These are phyloP conservation scores for Protonemura montana DNA, from an alignment of 2,888 invertebrate genomes.

Conservation along the genomic window DNA sequence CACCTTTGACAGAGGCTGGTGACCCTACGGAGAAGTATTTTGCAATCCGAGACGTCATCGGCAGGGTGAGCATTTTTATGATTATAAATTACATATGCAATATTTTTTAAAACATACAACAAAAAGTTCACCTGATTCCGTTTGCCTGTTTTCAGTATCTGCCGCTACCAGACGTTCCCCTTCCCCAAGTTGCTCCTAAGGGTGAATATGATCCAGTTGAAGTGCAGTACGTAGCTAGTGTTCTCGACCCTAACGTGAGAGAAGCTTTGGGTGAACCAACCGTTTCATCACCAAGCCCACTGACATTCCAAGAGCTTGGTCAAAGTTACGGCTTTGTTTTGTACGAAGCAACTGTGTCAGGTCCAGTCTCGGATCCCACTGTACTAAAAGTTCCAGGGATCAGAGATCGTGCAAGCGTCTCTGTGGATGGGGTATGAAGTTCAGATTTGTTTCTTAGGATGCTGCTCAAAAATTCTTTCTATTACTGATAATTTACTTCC, in stretches of 20 bases:
- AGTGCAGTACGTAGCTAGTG: conserved; percentile 61
- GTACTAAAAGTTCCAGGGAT: conserved; percentile 65
- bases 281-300: conserved; percentile 57
- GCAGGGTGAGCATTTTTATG: conserved; percentile 59
- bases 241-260: conserved; percentile 9
- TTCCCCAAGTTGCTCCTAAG: conserved; percentile 69
- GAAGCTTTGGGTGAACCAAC: conserved; percentile 26
- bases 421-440: conserved; percentile 69
- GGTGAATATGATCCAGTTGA: conserved; percentile 69
- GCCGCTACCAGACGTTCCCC: conserved; percentile 63
- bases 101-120: too few species aligned
- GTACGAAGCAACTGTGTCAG: conserved; percentile 66
- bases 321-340: conserved; percentile 70
- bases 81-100: too few species aligned
- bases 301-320: conserved; percentile 69
- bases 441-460: too few species aligned
- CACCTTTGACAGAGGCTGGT: conserved; percentile 88
- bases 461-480: too few species aligned
- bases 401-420: conserved; percentile 75
- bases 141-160: conserved; percentile 67
- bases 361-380: conserved; percentile 56
- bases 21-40: conserved; percentile 87
- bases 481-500: too few species aligned
- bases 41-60: conserved; percentile 70
- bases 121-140: too few species aligned